Base-by-base conservation (phyloP, 2,113 vertebrate genomes). In the Pseudopodoces humilis region DNA sequence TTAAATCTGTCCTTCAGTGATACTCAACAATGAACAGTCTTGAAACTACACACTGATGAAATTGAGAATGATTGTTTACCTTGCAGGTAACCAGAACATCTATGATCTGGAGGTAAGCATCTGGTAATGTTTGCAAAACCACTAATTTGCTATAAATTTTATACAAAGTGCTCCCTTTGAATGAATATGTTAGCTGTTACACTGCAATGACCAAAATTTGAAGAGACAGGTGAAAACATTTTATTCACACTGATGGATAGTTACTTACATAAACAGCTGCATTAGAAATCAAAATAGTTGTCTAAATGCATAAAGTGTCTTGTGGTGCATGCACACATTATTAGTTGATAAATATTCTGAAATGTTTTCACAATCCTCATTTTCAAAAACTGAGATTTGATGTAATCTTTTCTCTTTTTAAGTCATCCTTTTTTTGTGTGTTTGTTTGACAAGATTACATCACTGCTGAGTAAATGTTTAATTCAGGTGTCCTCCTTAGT, bases 391-490 rank as follows among this genome's bases (percentile, higher is more conserved):
- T 78, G n/a, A 95, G 55, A 85, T 72, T 21, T 17, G 15, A 65
- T 95, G 53, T 41, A 13, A 39, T 77, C 76, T 55, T 87, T 78
- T 88, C 80, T 35, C 63, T 92, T 95, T 97, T 95, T 49, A 75
- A 87, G 78, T 72, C 55, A 96, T 85, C 47, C 63, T 53, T 39
- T 39, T 71, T 85, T 6, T 84, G 25, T 92, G 47, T 80, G 41
- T 83, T 60, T 83, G 10, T 89, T 91, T 95, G 88, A 78, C 44
- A 85, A 90, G 84, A 96, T 97, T 97, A 95, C 95, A 92, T 97
- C 94, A 86, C 83, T 77, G n/a, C 20, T 84, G n/a, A 41, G 88
- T 97, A 95, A 97, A 95, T 97, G 93, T 96, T 97, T 98, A 96
- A 97, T 96, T 90, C 85, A 95, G 85, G 58, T 93, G 70, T 97